Conservation (phyloP, 2,113 vertebrate species). For the Phocoena sinus region DNA sequence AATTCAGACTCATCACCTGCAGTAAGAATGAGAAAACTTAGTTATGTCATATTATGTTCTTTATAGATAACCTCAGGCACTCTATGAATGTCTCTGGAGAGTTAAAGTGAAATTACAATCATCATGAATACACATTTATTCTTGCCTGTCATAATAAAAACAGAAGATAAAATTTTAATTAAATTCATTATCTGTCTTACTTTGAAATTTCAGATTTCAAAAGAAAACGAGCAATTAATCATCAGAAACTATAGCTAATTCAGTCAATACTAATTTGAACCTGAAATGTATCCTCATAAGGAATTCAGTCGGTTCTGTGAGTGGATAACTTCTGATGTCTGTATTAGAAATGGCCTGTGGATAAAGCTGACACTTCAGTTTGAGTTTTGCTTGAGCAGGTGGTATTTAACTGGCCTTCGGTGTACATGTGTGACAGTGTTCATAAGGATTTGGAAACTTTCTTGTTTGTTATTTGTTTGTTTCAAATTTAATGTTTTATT, state of each 20-base stretch:
- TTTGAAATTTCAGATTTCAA: constrained; percentile 76
- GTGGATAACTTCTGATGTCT: constrained; percentile 79
- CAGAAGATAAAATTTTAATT: constrained; percentile 80
- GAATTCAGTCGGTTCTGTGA: constrained; percentile 73
- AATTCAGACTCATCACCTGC: neutral
- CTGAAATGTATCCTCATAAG: constrained; percentile 72
- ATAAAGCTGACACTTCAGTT: constrained; percentile 78
- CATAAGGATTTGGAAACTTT: constrained; percentile 40
- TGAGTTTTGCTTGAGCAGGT: constrained; percentile 61
- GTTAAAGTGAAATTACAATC: constrained; percentile 55
- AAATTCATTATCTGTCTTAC: constrained; percentile 76
- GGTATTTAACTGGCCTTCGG: constrained; percentile 37
- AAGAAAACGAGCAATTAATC: constrained; percentile 73
- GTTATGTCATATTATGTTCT: neutral
- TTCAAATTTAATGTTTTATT: neutral
- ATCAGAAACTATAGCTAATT: constrained; percentile 76
- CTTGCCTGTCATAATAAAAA: constrained; percentile 54
- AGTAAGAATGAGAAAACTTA: neutral
- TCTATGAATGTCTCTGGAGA: constrained; percentile 55
- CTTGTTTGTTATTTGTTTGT: no score
- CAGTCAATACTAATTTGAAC: constrained; percentile 78
- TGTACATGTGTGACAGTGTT: constrained; percentile 36
- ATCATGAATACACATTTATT: constrained; percentile 60
- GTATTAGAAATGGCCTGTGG: constrained; percentile 73
- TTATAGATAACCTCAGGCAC: constrained; percentile 54